Conservation (phyloP, 2,113 vertebrate genomes). For the Alosa alosa region DNA sequence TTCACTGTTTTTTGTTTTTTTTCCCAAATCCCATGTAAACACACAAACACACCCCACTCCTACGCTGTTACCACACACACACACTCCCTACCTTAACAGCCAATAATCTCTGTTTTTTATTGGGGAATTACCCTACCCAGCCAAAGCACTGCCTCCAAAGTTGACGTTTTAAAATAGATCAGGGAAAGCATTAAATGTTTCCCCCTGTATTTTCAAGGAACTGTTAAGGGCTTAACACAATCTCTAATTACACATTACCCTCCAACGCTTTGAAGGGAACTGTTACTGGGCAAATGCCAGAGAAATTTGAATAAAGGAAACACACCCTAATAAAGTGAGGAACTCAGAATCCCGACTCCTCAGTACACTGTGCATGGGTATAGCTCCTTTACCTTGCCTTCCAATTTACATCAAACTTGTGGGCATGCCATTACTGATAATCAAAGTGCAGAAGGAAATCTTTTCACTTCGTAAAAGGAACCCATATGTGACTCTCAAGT, state of each 20-base stretch:
- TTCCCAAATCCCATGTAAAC: neutral
- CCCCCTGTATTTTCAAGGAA: constrained; percentile 61
- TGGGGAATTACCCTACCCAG: constrained; percentile 40
- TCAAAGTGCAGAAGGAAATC: constrained; percentile 63
- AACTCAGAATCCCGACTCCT: neutral
- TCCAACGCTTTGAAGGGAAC: constrained; percentile 67
- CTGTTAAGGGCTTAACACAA: constrained; percentile 65
- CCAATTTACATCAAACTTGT: constrained; percentile 65
- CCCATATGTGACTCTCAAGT: constrained; percentile 44
- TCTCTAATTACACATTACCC: constrained; percentile 76
- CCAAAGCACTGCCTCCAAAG: constrained; percentile 56
- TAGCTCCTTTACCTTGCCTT: constrained; percentile 58
- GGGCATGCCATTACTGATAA: constrained; percentile 66
- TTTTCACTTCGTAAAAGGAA: constrained; percentile 60
- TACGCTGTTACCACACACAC: constrained; percentile 23
- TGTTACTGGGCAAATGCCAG: constrained; percentile 67
- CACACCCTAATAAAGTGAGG: constrained; percentile 45
- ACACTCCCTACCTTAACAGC: constrained; percentile 36
- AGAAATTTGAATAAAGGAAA: constrained; percentile 57
- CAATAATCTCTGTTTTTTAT: constrained; percentile 47
- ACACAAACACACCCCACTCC: neutral
- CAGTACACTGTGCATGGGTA: constrained; percentile 28
- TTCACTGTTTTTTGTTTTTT: neutral
- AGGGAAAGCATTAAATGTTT: constrained; percentile 61
- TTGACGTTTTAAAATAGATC: constrained; percentile 67